Evolutionary conservation across 2,888 invertebrate species (phyloP).

Genomic region (Drosophila lutescens): DNA sequence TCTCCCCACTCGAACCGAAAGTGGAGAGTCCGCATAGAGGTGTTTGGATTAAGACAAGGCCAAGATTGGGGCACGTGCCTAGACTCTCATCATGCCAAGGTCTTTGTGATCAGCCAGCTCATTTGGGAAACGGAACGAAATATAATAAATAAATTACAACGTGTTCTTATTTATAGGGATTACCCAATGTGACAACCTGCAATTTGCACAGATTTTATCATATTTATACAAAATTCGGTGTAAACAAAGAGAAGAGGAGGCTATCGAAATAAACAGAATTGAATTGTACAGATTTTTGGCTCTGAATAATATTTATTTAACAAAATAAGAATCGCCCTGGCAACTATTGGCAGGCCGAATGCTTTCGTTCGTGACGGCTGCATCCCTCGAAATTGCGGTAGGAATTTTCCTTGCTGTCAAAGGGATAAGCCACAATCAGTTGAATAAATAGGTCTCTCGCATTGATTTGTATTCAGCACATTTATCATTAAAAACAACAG

Average conservation of each 20-base stretch:
- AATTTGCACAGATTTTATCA: conserved; percentile 32
- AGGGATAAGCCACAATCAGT: conserved; percentile 43
- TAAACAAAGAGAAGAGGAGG: conserved; percentile 25
- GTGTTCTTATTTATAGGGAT: conserved; percentile 38
- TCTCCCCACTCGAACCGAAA: conserved; percentile 41
- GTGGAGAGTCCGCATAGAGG: conserved; percentile 11
- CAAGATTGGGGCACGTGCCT: conserved; percentile 19
- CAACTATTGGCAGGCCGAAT: conserved; percentile 24
- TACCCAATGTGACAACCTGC: conserved; percentile 36
- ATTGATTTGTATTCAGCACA: conserved; percentile 24
- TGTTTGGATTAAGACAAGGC: conserved; percentile 20
- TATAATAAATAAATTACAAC: conserved; percentile 38
- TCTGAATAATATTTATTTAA: conserved; percentile 30
- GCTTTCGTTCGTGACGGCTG: conserved; percentile 9
- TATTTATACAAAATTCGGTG: conserved; percentile 29
- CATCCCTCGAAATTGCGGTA: conserved; percentile 10
- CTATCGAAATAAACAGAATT: conserved; percentile 32
- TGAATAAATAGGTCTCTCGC: conserved; percentile 25
- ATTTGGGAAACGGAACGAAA: conserved; percentile 7
- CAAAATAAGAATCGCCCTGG: conserved; percentile 17
- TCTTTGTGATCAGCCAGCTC: background rate
- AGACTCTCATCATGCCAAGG: conserved; percentile 18
- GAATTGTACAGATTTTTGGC: conserved; percentile 41
- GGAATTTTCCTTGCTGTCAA: conserved; percentile 14
- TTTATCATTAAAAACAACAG: conserved; percentile 35